A percentile compares a stretch with the other conserved stretches of the same genome.
phyloP scores from a whole-genome alignment of 1,140 invertebrate species.

The Chironomus tepperi region DNA sequence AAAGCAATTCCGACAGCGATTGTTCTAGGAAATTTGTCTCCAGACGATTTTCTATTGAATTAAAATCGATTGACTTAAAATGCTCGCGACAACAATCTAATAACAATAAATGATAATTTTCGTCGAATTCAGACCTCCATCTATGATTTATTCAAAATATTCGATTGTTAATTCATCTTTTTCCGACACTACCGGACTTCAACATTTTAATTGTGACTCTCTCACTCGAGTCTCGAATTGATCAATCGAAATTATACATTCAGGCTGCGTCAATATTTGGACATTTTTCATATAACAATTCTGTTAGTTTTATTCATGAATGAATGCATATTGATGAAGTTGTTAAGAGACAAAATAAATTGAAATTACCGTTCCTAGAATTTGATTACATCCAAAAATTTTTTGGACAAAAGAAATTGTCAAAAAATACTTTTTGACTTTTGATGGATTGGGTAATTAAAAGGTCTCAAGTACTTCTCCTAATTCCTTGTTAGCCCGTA shows the following conservation, averaged over 20 bases:
- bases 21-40: constrained; percentile 22
- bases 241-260: background rate
- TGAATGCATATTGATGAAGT: background rate
- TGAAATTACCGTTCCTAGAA: background rate
- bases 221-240: background rate
- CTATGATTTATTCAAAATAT: background rate
- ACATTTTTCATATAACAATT: background rate
- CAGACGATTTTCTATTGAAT: constrained; percentile 18
- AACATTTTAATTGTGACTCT: background rate
- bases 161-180: constrained; percentile 3
- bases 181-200: constrained; percentile 2
- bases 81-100: background rate
- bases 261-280: background rate
- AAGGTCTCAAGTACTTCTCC: too few species aligned
- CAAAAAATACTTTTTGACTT: background rate
- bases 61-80: background rate
- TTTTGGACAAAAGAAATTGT: background rate
- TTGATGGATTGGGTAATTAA: background rate
- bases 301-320: background rate
- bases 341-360: background rate
- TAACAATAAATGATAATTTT: too few species aligned
- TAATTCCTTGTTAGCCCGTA: too few species aligned
- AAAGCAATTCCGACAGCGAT: background rate
- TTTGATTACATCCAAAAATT: background rate
- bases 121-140: background rate